phyloP scores from a whole-genome alignment of 2,888 invertebrate genomes.

The Drosophila ustulata region DNA sequence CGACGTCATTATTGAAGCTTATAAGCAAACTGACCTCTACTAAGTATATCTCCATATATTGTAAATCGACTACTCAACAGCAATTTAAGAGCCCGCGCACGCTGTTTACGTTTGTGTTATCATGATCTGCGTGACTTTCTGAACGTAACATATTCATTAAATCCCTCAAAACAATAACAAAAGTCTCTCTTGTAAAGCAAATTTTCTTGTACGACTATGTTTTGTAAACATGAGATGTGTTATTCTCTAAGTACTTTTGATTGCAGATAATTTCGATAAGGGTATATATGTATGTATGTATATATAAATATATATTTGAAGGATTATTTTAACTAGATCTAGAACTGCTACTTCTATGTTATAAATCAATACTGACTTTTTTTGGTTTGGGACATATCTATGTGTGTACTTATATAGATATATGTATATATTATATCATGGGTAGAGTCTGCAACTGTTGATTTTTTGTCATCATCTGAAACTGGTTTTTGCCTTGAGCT shows the following conservation, averaged over 20 bases:
- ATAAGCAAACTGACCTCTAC: conserved; percentile 40
- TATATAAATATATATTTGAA: not conserved
- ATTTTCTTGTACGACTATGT: not conserved
- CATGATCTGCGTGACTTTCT: conserved; percentile 52
- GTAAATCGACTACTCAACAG: conserved; percentile 34
- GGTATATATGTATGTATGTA: not conserved
- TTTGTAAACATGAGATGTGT: conserved; percentile 12
- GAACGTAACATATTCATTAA: conserved; percentile 19
- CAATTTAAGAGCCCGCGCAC: conserved; percentile 48
- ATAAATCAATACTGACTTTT: not conserved
- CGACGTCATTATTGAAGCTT: conserved; percentile 37
- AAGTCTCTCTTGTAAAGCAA: conserved; percentile 13
- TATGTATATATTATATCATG: not conserved
- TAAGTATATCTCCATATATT: conserved; percentile 26
- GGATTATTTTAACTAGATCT: not conserved
- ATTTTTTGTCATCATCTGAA: conserved; percentile 58
- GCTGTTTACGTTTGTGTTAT: conserved; percentile 38
- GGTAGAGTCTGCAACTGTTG: conserved; percentile 33
- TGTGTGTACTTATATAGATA: not conserved
- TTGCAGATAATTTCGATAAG: not conserved
- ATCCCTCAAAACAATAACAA: conserved; percentile 9
- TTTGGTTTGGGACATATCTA: conserved; percentile 3
- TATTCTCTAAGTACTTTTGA: not conserved
- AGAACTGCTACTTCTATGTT: conserved; percentile 3
- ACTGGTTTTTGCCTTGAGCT: conserved; percentile 55